Percentiles rank a stretch among this genome's conserved stretches.
Evolutionary conservation across 1,140 invertebrate species (phyloP).

Genomic region (Calephelis virginiensis): DNA sequence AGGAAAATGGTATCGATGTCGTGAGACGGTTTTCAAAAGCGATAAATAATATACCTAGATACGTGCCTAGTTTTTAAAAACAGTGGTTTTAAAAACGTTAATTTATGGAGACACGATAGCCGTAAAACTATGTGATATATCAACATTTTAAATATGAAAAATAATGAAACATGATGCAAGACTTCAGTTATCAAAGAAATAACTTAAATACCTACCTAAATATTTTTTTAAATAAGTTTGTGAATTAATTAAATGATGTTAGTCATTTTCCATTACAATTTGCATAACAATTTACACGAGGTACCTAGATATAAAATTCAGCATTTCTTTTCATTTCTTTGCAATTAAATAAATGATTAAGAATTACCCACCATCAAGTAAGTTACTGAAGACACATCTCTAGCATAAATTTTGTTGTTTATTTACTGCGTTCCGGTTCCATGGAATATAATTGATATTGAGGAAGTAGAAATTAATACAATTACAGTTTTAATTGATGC

Average conservation of each 20-base stretch:
- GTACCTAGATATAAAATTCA: constrained; percentile 7
- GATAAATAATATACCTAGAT: no score
- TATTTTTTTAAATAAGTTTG: background rate
- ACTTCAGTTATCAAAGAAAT: background rate
- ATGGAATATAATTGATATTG: constrained; percentile 69
- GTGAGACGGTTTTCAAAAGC: no score
- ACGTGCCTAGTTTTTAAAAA: no score
- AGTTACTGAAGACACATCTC: constrained; percentile 46
- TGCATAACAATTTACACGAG: constrained; percentile 6
- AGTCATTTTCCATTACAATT: background rate
- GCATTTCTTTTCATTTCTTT: background rate
- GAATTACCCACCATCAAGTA: constrained; percentile 60
- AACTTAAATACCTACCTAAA: background rate
- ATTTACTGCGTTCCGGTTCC: constrained; percentile 62
- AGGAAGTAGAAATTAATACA: constrained; percentile 64
- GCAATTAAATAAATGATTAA: constrained; percentile 5
- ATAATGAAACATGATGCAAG: background rate
- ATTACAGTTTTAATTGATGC: constrained; percentile 63
- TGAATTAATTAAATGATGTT: constrained; percentile 1
- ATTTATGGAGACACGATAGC: no score
- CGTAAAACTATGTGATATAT: no score
- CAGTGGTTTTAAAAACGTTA: no score
- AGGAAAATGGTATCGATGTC: no score
- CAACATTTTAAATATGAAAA: background rate
- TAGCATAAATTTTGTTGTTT: constrained; percentile 47